Conservation (phyloP, 1,140 invertebrate genomes). For the Heterodera carotae region DNA sequence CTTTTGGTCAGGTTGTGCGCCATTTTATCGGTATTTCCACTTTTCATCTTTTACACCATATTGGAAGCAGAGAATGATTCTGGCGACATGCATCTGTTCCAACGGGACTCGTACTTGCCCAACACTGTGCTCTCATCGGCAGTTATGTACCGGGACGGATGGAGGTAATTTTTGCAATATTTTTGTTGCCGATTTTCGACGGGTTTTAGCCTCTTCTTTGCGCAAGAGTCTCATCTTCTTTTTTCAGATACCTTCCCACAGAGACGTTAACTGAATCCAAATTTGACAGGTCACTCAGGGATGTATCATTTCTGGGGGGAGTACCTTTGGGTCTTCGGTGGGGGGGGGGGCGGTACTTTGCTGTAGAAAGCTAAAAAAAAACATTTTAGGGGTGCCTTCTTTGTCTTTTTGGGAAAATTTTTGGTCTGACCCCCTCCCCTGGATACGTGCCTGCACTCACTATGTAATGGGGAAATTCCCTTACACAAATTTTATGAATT, state of each 20-base stretch:
- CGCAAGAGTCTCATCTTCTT: neutral
- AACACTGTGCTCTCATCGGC: conserved; percentile 12
- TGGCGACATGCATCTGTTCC: conserved; percentile 23
- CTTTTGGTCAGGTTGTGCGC: conserved; percentile 10
- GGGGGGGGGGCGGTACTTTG: too few species aligned
- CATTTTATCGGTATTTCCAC: neutral
- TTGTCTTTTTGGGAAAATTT: too few species aligned
- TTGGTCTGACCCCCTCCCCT: too few species aligned
- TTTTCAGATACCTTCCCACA: conserved; percentile 21
- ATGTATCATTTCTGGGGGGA: too few species aligned
- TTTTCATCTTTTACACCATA: neutral
- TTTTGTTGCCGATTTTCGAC: too few species aligned
- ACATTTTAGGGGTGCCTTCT: too few species aligned
- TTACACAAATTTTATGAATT: too few species aligned
- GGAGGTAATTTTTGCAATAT: neutral
- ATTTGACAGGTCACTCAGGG: neutral
- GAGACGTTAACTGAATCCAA: conserved; percentile 17
- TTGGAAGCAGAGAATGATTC: conserved; percentile 18
- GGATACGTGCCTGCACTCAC: too few species aligned
- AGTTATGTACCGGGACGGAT: conserved; percentile 22
- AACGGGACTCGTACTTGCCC: conserved; percentile 16
- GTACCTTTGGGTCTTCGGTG: too few species aligned
- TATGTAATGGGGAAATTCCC: too few species aligned
- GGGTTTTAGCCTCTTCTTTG: neutral
- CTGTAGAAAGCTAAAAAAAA: too few species aligned